Evolutionary conservation across 2,797 vertebrate genomes (phyloP).

Genomic region (Phoxinus dragarum): DNA sequence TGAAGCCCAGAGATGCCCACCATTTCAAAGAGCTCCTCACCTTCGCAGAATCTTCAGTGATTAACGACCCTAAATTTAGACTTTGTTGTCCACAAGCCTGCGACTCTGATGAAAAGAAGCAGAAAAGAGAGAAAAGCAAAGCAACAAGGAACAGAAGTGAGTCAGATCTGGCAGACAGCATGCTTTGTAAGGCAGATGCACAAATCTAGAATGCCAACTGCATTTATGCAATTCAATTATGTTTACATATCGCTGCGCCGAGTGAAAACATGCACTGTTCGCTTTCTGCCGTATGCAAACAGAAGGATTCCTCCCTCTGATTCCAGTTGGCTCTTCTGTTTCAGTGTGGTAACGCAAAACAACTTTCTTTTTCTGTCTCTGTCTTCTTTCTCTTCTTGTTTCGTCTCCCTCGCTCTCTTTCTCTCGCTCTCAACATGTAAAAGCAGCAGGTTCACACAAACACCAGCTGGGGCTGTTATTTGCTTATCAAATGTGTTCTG

Average conservation of each 20-base stretch:
- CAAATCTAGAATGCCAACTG: slow-evolving; percentile 43
- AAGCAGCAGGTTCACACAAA: slow-evolving; percentile 55
- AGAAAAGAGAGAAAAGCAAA: slow-evolving; percentile 6
- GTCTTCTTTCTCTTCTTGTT: slow-evolving; percentile 27
- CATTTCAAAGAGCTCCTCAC: slow-evolving; percentile 21
- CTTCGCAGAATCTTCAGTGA: slow-evolving; percentile 21
- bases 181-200: slow-evolving; percentile 56
- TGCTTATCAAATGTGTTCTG: slow-evolving; percentile 61
- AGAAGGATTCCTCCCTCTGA: slow-evolving; percentile 40
- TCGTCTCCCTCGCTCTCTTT: slow-evolving; percentile 27
- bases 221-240: slow-evolving; percentile 60
- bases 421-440: slow-evolving; percentile 39
- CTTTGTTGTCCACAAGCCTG: slow-evolving; percentile 48
- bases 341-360: slow-evolving; percentile 40
- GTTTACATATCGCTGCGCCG: slow-evolving; percentile 58
- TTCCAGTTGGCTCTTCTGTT: slow-evolving; percentile 49
- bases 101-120: slow-evolving; percentile 39
- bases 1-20: slow-evolving; percentile 30
- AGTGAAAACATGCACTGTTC: slow-evolving; percentile 50
- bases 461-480: slow-evolving; percentile 56
- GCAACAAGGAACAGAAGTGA: slow-evolving; percentile 14
- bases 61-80: slow-evolving; percentile 50
- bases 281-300: slow-evolving; percentile 46
- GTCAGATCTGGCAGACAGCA: slow-evolving; percentile 37
- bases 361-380: slow-evolving; percentile 50